Conservation (phyloP, 2,888 invertebrate genomes). For the Falcaria lacertinaria region DNA sequence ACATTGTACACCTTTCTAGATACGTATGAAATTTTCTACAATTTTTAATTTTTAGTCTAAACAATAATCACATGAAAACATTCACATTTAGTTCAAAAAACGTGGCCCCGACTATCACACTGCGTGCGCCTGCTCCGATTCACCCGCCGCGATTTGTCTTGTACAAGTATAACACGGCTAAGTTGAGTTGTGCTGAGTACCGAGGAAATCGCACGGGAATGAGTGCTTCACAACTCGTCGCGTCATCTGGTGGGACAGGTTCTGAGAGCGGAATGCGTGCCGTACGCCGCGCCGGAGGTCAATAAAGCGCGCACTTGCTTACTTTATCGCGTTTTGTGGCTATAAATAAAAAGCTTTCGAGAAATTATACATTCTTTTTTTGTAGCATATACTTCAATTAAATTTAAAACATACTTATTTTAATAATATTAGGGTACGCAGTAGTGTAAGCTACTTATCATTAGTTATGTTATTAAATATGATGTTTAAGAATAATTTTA, state of each 20-base stretch:
- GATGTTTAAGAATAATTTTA: too few species aligned
- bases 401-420: too few species aligned
- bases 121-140: conserved; percentile 52
- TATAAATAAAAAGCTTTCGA: conserved; percentile 67
- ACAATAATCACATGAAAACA: too few species aligned
- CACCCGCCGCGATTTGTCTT: conserved; percentile 56
- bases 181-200: conserved; percentile 53
- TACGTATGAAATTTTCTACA: too few species aligned
- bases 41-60: too few species aligned
- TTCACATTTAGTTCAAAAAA: background rate
- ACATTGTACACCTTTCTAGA: too few species aligned
- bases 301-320: conserved; percentile 74
- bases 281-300: conserved; percentile 58
- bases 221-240: conserved; percentile 47
- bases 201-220: conserved; percentile 39
- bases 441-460: too few species aligned
- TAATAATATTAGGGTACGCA: too few species aligned
- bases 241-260: conserved; percentile 58
- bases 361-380: conserved; percentile 62
- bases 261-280: conserved; percentile 51
- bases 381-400: conserved; percentile 3
- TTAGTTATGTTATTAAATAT: too few species aligned
- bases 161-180: conserved; percentile 62
- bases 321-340: conserved; percentile 72
- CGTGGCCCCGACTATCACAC: background rate